Base-by-base conservation (phyloP, 2,113 vertebrate genomes). In the Brienomyrus longianalis region DNA sequence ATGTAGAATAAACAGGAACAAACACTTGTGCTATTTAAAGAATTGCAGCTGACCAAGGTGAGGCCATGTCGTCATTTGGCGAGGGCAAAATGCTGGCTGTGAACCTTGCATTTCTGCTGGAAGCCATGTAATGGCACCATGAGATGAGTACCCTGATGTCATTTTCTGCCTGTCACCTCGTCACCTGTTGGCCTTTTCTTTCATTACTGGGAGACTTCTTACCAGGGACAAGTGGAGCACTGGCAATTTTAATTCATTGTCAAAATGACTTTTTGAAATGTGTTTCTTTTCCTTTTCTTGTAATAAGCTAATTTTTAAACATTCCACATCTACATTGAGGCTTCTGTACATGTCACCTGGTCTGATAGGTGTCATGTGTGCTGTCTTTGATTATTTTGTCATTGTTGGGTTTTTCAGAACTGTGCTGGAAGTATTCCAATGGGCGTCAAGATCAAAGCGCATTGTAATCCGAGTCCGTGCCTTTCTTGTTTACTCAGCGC, bases 1-100 rank as follows among this genome's bases (percentile, higher is more conserved):
- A 39, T 52, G 70, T 80, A n/a, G 54, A 88, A 88, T 70, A 87
- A 87, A 54, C 48, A 51, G 23, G 83, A 48, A 47, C 39, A 84
- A 48, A 84, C 35, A 43, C 74, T 80, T 19, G 27, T 80, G 74
- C 45, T 48, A 84, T 84, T 84, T 84, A 48, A 84, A 47, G 80
- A 48, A 84, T 47, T 56, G 62, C 66, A 48, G 35, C 47, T 47
- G 54, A 62, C 87, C 54, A 66, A 45, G 59, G n/a, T 51, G 62
- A 48, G 35, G 62, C 39, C n/a, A 56, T 50, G 88, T 51, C 11
- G 48, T 31, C 19, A 48, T 52, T 77, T 31, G n/a, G 15, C 17
- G 62, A 77, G 83, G 83, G 45, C 51, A 52, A 9, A 50, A 27
- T 52, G 47, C n/a, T 52, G 17, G 51, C 50, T 56, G 27, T 87